Conservation (phyloP, 1,140 invertebrate genomes). For the Listronotus bonariensis region DNA sequence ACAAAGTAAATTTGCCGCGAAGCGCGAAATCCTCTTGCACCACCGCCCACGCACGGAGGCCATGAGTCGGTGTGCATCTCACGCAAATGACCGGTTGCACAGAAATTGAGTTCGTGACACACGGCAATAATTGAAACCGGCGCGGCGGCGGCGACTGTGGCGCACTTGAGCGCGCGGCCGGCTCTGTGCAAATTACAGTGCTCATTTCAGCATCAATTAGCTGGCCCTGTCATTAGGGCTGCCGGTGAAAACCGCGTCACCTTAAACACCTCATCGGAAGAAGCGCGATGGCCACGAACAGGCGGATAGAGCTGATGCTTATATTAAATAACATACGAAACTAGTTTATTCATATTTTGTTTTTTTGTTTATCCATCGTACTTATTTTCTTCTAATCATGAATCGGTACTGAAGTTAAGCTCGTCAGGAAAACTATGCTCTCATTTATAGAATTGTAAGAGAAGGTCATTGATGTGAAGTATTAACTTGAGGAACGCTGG, state of each 20-base stretch:
- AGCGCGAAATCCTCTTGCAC: constrained; percentile 38
- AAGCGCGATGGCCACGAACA: background rate
- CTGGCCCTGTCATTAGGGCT: constrained; percentile 50
- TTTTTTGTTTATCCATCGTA: too few species aligned
- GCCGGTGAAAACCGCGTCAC: constrained; percentile 43
- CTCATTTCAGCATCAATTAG: constrained; percentile 52
- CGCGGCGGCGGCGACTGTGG: constrained; percentile 3
- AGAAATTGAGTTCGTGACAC: constrained; percentile 53
- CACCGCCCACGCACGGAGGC: constrained; percentile 33
- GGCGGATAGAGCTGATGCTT: background rate
- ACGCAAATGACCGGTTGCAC: constrained; percentile 48
- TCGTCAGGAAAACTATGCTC: too few species aligned
- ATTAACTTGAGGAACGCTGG: too few species aligned
- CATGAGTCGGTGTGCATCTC: constrained; percentile 16
- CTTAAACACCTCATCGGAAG: constrained; percentile 21
- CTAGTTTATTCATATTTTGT: too few species aligned
- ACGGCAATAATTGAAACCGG: constrained; percentile 50
- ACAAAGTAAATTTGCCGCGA: constrained; percentile 34
- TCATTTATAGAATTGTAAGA: too few species aligned
- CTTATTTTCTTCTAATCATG: too few species aligned
- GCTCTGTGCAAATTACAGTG: constrained; percentile 47
- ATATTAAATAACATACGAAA: too few species aligned
- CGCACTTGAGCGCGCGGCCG: constrained; percentile 44
- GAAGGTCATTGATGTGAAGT: too few species aligned
- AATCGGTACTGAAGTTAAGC: too few species aligned